Evolutionary conservation across 2,113 vertebrate genomes (phyloP).

Genomic region (Chamaea fasciata): DNA sequence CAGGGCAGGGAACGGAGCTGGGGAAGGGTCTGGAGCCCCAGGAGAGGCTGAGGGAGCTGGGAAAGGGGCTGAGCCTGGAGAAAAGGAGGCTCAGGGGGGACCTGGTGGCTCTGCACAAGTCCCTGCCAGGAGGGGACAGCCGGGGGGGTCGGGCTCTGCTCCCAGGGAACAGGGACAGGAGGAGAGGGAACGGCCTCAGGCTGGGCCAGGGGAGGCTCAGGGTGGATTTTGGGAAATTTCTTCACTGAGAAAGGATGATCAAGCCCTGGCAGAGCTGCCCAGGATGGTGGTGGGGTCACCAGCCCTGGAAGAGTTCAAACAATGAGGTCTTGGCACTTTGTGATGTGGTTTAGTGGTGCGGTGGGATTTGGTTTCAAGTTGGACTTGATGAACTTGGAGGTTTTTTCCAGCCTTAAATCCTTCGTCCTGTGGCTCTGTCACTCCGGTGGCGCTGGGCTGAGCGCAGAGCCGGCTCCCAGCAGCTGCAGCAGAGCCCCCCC

Average conservation of each 20-base stretch:
- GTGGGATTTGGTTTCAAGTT: not conserved
- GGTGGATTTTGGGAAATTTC: accelerated
- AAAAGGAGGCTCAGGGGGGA: not conserved
- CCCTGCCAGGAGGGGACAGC: not conserved
- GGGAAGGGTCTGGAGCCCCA: not conserved
- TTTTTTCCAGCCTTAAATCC: not conserved
- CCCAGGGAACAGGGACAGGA: not conserved
- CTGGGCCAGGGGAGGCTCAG: not conserved
- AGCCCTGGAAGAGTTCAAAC: accelerated
- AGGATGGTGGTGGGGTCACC: not conserved
- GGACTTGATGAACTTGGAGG: not conserved
- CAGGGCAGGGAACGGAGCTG: accelerated
- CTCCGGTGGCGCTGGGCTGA: not conserved
- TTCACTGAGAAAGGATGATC: accelerated
- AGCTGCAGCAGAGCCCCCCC: not conserved
- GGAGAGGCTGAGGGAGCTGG: not conserved
- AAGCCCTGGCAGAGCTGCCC: not conserved
- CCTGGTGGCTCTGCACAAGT: not conserved
- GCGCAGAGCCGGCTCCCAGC: not conserved
- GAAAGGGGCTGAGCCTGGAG: not conserved
- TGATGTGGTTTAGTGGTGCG: accelerated
- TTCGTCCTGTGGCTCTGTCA: not conserved
- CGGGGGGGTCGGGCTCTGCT: not conserved
- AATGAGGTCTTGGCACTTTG: not conserved
- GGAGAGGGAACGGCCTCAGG: not conserved